A percentile compares a stretch with the other conserved stretches of the same genome.
Evolutionary conservation across 1,140 invertebrate genomes (phyloP).

Genomic region (Nebria ingens): DNA sequence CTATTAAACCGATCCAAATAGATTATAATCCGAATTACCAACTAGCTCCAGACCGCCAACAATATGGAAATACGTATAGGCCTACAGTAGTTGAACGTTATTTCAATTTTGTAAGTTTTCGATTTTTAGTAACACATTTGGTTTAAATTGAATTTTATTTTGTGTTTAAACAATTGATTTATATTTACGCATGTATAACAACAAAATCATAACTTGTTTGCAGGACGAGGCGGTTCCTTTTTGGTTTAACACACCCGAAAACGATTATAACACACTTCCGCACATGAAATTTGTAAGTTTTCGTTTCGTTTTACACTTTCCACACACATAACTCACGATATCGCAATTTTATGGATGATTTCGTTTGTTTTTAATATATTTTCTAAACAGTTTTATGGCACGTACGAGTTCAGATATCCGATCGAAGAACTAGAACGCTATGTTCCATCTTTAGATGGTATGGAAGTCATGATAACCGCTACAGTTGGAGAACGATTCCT

Average conservation of each 20-base stretch:
- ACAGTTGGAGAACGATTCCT: slow-evolving; percentile 84
- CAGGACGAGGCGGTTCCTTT: slow-evolving; percentile 65
- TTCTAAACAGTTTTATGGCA: slow-evolving; percentile 65
- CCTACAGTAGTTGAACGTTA: slow-evolving; percentile 52
- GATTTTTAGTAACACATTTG: slow-evolving; percentile 2
- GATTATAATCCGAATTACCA: slow-evolving; percentile 10
- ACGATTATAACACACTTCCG: slow-evolving; percentile 44
- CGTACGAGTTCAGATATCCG: slow-evolving; percentile 73
- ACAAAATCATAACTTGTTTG: slow-evolving; percentile 19
- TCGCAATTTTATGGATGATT: no score
- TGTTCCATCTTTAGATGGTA: slow-evolving; percentile 56
- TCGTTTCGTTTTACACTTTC: no score
- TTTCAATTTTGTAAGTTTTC: slow-evolving; percentile 57
- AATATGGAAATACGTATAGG: slow-evolving; percentile 32
- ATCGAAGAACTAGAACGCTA: slow-evolving; percentile 64
- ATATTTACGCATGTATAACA: no score
- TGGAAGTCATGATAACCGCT: slow-evolving; percentile 79
- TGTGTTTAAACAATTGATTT: not conserved
- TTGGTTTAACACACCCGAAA: slow-evolving; percentile 52
- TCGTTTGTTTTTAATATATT: slow-evolving; percentile 10
- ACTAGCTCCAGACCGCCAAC: slow-evolving; percentile 34
- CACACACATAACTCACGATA: no score
- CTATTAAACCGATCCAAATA: slow-evolving; percentile 52
- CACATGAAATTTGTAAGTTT: slow-evolving; percentile 57
- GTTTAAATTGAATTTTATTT: slow-evolving; percentile 3